Evolutionary conservation across 2,113 vertebrate genomes (phyloP), one percentile per base, ranked within the genome.

Genomic region (Campylomormyrus tamandua): DNA sequence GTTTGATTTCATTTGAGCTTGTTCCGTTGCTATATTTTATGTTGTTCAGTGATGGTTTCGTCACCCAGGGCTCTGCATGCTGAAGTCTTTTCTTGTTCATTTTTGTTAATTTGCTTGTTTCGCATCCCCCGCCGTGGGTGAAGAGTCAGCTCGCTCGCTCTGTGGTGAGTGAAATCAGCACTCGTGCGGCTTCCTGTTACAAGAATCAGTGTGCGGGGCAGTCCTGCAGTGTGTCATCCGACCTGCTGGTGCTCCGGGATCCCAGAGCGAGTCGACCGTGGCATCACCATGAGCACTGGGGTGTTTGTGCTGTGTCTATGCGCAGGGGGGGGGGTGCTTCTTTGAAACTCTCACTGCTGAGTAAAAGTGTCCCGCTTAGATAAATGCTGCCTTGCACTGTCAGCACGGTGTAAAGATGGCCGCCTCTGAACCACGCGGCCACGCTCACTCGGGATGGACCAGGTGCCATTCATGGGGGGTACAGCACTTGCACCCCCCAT

Each of bases 161-260:
- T 35, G 24, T 2, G 39, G 39, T 62, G 80, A 83, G 31, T 85
- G 52, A 58, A 62, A 85, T 62, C 42, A 9, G 35, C 21, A 85
- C 89, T 85, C 21, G 19, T 62, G 42, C 11, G 52, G 77, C 35
- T 62, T 83, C 77, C 52, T 85, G 77, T 89, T 84, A 85, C 89
- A 62, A 42, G 53, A 84, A 89, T 0, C 13, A 3, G 39, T 42
- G 48, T 9, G 49, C 3, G 39, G 89, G 89, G 7, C 19, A 27
- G 31, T 27, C 35, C 24, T 74, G 11, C 2, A 27, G 45, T 4
- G 3, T 5, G 48, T 31, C 17, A 62, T 1, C 21, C 21, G 7
- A 27, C 70, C 13, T 39, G 15, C 27, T 39, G 70, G 1, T 15
- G 66, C 24, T 27, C 5, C 11, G 70, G 70, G 35, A 39, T 77